Conservation (phyloP, 2,797 vertebrate genomes). For the Mus spretus region DNA sequence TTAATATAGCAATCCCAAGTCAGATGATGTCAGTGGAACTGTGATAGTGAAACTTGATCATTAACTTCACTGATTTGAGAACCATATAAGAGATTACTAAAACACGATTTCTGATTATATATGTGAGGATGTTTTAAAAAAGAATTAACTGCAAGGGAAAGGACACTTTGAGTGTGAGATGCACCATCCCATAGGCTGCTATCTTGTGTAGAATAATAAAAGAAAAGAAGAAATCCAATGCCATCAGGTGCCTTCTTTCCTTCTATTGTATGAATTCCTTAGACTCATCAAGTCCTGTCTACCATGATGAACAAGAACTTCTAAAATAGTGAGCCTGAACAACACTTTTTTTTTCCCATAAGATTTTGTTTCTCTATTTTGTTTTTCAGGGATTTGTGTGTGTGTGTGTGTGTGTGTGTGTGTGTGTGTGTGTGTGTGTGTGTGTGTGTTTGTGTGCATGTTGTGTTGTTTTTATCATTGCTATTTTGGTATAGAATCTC, state of each 20-base stretch:
- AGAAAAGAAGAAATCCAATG: not conserved
- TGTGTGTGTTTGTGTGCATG: no score
- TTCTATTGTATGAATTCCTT: not conserved
- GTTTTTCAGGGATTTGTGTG: not conserved
- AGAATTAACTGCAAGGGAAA: not conserved
- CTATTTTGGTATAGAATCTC: not conserved
- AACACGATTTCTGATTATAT: not conserved
- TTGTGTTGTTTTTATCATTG: not conserved
- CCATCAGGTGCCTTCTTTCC: not conserved
- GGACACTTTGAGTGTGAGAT: not conserved
- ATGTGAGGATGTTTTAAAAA: not conserved
- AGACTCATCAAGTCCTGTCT: no score
- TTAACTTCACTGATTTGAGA: not conserved
- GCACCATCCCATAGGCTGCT: not conserved
- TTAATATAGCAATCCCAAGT: constrained; percentile 20
- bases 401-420: no score
- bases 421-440: no score
- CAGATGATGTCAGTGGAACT: not conserved
- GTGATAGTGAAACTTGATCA: not conserved
- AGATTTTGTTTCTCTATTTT: not conserved
- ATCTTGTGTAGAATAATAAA: not conserved
- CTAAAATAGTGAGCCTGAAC: not conserved
- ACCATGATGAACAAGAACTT: not conserved
- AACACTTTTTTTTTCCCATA: not conserved
- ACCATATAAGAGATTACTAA: not conserved